Base-by-base conservation (phyloP, 2,888 invertebrate genomes). In the Polydesmus complanatus region DNA sequence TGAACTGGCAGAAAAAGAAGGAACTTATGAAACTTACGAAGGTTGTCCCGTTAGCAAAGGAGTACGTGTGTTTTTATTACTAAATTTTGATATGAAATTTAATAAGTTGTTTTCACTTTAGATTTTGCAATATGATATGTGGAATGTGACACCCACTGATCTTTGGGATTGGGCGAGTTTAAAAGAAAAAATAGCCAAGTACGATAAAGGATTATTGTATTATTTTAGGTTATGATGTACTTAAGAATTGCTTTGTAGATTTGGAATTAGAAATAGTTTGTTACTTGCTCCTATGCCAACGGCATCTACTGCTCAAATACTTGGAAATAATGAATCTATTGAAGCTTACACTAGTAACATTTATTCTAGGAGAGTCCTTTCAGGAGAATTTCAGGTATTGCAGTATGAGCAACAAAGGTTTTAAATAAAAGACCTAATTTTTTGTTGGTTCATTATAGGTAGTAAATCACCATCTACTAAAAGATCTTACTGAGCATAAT, bases 321-420 rank as follows among this genome's bases (percentile, higher is more conserved):
- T 98, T 53, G 98, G 98, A 21, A 99, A 98, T 73, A 98, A 97
- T 73, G 97, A 98, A 74, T 91, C 95, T 0, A 88, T 96, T 70
- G 98, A 98, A 75, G 92, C 98, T 0, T 98, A 96, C 74, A 97
- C 96, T 0, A 94, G 91, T 47, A 98, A 98, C 72, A 91, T 98
- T 68, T 98, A 97, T 74, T 85, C 88, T 22, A 79, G 97, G 47
- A 79, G 95, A 56, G 97, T 98, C 1, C 77, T 96, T 3, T 94
- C 94, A 2, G 97, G 97, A 0, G 95, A 96, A 77, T 96, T 95
- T 72, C 79, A 79, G 73, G 77, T 77, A 67, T 27, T 26, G 47
- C 37, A 49, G 47, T 51, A 8, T 37, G 3, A 26, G 21, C 53
- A 26, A 52, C 19, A 48, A 37, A 48, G 21, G 51, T 58, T 55